phyloP scores from a whole-genome alignment of 1,140 invertebrate genomes.

The Apis florea region DNA sequence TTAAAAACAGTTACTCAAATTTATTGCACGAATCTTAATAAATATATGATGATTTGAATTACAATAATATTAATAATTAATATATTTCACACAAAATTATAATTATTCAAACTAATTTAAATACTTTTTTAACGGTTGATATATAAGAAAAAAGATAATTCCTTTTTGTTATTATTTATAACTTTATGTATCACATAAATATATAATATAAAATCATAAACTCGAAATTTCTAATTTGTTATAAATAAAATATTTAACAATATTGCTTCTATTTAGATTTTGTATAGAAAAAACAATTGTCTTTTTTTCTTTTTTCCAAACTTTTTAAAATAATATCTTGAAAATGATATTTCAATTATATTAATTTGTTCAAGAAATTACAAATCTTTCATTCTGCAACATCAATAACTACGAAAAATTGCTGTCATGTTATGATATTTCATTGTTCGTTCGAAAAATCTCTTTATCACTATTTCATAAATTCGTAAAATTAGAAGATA shows the following conservation, averaged over 20 bases:
- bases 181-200: constrained; percentile 41
- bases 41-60: constrained; percentile 38
- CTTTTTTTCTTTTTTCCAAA: not conserved
- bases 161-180: constrained; percentile 2
- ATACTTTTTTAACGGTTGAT: constrained; percentile 20
- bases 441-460: too few relatives aligned
- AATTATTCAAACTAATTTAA: constrained; percentile 10
- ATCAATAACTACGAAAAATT: too few relatives aligned
- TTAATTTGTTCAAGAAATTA: too few relatives aligned
- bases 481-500: too few relatives aligned
- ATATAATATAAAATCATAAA: constrained; percentile 60
- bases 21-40: constrained; percentile 27
- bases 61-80: not conserved
- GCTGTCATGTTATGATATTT: too few relatives aligned
- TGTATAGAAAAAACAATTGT: constrained; percentile 71
- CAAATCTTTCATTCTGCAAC: too few relatives aligned
- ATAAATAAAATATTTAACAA: constrained; percentile 59
- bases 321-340: too few relatives aligned
- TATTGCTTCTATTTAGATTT: constrained; percentile 65
- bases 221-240: constrained; percentile 37
- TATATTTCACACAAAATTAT: constrained; percentile 36
- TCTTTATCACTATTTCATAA: too few relatives aligned
- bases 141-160: constrained; percentile 21
- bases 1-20: constrained; percentile 27
- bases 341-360: too few relatives aligned